These are phyloP conservation scores for Nebria brevicollis DNA, from an alignment of 2,888 invertebrate genomes.

Conservation along the genomic window DNA sequence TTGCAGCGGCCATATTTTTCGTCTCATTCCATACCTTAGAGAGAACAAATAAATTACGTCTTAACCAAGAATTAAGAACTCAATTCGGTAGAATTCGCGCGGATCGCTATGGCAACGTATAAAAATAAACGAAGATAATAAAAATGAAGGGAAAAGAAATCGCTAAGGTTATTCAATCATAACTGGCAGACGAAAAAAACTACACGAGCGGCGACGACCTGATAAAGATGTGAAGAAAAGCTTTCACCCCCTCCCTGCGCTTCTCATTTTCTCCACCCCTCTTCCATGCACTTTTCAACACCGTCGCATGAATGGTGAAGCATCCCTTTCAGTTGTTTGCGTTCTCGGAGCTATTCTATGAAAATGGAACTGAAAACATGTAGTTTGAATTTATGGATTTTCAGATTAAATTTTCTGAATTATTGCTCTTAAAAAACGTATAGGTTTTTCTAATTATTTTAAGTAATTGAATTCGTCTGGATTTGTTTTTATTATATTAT, in stretches of 20 bases:
- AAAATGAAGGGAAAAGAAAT: neutral
- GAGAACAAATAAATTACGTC: constrained; percentile 34
- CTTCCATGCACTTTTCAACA: neutral
- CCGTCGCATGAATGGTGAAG: neutral
- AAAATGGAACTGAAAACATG: neutral
- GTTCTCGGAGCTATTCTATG: neutral
- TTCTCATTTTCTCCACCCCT: neutral
- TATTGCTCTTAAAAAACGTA: neutral
- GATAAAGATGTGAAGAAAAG: neutral
- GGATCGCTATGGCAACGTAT: neutral
- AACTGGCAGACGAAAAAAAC: neutral
- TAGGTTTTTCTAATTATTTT: neutral
- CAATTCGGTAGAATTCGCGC: constrained; percentile 12
- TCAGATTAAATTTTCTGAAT: neutral
- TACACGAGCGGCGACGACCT: constrained; percentile 9
- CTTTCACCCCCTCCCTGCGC: neutral
- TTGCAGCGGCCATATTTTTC: constrained; percentile 10
- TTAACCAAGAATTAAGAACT: constrained; percentile 37
- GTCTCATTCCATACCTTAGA: constrained; percentile 13
- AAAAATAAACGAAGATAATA: neutral
- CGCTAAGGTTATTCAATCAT: constrained; percentile 26
- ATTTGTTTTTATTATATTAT: neutral
- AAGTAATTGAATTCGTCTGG: neutral
- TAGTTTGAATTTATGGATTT: neutral
- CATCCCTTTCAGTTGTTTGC: neutral